Conservation (phyloP, 2,113 vertebrate species). For the Plectropomus leopardus region DNA sequence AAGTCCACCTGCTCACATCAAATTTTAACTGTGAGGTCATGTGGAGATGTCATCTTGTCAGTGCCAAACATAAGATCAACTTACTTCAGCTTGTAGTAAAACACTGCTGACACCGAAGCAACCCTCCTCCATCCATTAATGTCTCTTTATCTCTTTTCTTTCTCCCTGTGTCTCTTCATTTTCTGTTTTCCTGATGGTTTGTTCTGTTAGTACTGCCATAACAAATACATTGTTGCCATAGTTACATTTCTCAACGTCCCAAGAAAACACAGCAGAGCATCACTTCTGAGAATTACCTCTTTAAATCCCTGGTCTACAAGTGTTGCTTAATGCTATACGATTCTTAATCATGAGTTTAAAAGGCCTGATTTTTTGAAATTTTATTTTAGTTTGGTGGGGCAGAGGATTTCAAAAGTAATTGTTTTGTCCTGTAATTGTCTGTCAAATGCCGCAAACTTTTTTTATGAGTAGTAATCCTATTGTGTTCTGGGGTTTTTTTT, state of each 20-base stretch:
- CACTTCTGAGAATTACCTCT: constrained; percentile 62
- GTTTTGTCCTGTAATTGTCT: not conserved
- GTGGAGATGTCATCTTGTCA: not conserved
- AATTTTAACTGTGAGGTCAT: not conserved
- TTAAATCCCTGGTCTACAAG: constrained; percentile 21
- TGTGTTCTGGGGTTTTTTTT: not conserved
- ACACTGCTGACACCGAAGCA: constrained; percentile 22
- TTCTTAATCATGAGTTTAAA: not conserved
- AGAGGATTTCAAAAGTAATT: not conserved
- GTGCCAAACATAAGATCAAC: not conserved
- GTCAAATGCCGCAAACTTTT: constrained; percentile 10
- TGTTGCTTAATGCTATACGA: constrained; percentile 52
- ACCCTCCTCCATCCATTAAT: constrained; percentile 18
- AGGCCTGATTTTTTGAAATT: not conserved
- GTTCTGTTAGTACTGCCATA: constrained; percentile 43
- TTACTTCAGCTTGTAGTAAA: not conserved
- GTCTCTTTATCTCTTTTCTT: constrained; percentile 10
- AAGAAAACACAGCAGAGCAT: constrained; percentile 41
- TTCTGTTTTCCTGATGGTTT: constrained; percentile 46
- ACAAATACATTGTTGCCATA: constrained; percentile 72
- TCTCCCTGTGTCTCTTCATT: constrained; percentile 8
- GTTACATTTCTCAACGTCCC: constrained; percentile 48
- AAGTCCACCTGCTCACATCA: constrained; percentile 8
- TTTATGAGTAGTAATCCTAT: not conserved
- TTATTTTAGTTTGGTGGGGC: not conserved